These are phyloP conservation scores for Gambusia yucatana DNA, from an alignment of 2,797 vertebrate genomes.

Conservation along the genomic window DNA sequence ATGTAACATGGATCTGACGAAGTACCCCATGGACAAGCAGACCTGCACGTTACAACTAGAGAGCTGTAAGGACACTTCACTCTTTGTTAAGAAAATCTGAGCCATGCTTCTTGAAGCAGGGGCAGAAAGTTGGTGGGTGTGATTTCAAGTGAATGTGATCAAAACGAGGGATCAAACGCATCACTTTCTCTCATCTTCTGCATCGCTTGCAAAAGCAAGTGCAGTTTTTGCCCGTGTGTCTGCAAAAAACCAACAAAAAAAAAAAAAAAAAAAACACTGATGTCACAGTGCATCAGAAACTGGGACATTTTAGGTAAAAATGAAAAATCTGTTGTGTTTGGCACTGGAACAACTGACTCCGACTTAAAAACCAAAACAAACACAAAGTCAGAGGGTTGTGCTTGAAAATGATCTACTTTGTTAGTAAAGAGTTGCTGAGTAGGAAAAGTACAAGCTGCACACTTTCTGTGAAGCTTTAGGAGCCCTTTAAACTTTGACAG, in stretches of 20 bases:
- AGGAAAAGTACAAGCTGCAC: background rate
- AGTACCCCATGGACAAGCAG: slow-evolving; percentile 95
- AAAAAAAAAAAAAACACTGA: background rate
- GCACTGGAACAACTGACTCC: background rate
- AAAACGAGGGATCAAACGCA: slow-evolving; percentile 61
- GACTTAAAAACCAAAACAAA: background rate
- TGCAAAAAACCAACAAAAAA: background rate
- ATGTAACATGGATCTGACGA: slow-evolving; percentile 94
- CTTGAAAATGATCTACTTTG: background rate
- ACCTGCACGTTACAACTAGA: slow-evolving; percentile 92
- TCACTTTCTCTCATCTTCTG: slow-evolving; percentile 56
- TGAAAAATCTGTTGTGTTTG: background rate
- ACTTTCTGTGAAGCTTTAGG: background rate
- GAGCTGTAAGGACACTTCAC: slow-evolving; percentile 85
- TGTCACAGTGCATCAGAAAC: background rate
- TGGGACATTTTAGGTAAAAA: slow-evolving; percentile 5
- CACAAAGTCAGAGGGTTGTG: background rate
- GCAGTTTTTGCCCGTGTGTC: background rate
- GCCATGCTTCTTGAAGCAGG: slow-evolving; percentile 27
- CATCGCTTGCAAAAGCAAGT: slow-evolving; percentile 15
- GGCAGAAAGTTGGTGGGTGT: slow-evolving; percentile 24
- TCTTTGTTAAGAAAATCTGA: slow-evolving; percentile 25
- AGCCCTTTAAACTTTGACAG: background rate
- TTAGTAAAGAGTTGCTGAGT: background rate
- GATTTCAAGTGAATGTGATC: slow-evolving; percentile 55